Conservation (phyloP, 2,113 vertebrate genomes). For the Ophiodon elongatus region DNA sequence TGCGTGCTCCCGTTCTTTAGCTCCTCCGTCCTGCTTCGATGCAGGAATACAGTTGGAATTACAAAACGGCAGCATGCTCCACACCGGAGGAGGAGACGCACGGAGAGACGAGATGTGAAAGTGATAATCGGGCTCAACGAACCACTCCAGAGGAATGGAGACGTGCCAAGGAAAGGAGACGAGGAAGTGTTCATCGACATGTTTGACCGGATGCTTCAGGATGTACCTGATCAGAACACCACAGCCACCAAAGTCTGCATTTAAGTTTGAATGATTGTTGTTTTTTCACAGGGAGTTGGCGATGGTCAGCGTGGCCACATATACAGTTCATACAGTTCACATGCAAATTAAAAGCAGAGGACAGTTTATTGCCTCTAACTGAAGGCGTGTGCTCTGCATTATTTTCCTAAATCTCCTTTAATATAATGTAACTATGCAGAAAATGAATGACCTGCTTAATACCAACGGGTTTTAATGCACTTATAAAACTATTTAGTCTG, state of each 20-base stretch:
- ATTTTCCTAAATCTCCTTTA: conserved; percentile 25
- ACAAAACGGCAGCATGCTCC: conserved; percentile 18
- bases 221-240: conserved; percentile 17
- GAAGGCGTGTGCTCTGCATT: background rate
- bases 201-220: conserved; percentile 9
- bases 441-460: conserved; percentile 26
- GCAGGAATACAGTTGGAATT: conserved; percentile 7
- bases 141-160: conserved; percentile 9
- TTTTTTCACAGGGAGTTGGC: background rate
- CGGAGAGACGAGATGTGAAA: background rate
- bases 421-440: conserved; percentile 52
- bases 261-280: conserved; percentile 13
- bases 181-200: conserved; percentile 29
- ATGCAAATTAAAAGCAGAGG: background rate
- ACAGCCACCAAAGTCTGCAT: conserved; percentile 1
- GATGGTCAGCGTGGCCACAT: background rate
- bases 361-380: background rate
- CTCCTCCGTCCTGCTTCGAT: conserved; percentile 8
- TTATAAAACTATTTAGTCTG: conserved; percentile 1
- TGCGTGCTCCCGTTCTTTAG: background rate
- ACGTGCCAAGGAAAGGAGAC: conserved; percentile 33
- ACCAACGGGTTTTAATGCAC: conserved; percentile 30
- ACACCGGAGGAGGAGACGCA: conserved; percentile 18
- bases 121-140: conserved; percentile 12
- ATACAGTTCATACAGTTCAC: background rate